Evolutionary conservation across 1,140 invertebrate genomes (phyloP), one percentile per base, ranked within the genome.

Genomic region (Andrena cerasifolii): DNA sequence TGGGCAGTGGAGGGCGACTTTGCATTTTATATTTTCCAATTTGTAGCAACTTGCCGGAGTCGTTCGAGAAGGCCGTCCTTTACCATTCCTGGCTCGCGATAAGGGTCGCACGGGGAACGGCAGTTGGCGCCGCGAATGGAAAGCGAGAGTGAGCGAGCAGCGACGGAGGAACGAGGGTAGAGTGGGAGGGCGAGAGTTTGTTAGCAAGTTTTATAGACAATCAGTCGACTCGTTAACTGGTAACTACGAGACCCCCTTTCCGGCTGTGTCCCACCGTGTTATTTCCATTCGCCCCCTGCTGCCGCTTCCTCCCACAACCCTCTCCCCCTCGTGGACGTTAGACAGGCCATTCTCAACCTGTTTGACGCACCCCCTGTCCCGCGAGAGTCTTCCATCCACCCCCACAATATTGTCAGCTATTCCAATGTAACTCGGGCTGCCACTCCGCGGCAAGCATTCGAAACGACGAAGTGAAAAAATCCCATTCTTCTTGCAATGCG

Each of bases 181-280:
- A 10, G 74, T 45, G 14, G 24, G 49, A 24, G 49, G 18, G 40
- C 12, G 63, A 58, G 84, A 86, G 86, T 88, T 88, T 87, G 82
- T 87, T 88, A 87, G 84, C 82, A 88, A 88, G 86, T 88, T 88
- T 88, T 88, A 88, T 87, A 84, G 86, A 88, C 86, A 86, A 88
- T 87, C 86, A 84, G 84, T 82, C 82, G 82, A 86, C 86, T 88
- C 86, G 86, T 88, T 88, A 87, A 87, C 79, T 67, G 84, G 79
- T 82, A 86, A 88, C 86, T 87, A 80, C 79, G 78, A 76, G 72
- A 72, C 80, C 68, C n/a, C 63, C 72, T 77, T 82, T 72, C 76
- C 80, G 53, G 67, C 83, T 47, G 49, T 77, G 74, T 77, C 61
- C 74, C 75, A 71, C 33, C 75, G 75, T 62, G 80, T 85, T 82